These are phyloP conservation scores for Campoplex capitator DNA, from an alignment of 2,888 invertebrate genomes.

Conservation along the genomic window DNA sequence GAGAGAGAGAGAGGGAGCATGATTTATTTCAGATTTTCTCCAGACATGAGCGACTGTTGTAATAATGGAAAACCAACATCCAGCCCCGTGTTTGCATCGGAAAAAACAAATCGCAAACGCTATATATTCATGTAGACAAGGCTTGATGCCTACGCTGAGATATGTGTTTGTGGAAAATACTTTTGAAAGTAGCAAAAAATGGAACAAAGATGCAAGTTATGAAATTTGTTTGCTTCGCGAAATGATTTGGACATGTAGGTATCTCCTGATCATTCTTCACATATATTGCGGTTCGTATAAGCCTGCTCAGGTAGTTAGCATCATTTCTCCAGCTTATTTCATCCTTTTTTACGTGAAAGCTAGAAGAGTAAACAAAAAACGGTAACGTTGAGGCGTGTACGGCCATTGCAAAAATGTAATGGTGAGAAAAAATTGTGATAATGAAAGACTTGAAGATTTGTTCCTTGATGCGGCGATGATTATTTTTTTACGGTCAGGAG, in stretches of 20 bases:
- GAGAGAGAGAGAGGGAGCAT: neutral
- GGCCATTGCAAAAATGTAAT: neutral
- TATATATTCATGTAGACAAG: too few species aligned
- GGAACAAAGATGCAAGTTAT: neutral
- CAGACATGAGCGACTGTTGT: neutral
- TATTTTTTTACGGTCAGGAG: neutral
- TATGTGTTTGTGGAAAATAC: slow-evolving; percentile 6
- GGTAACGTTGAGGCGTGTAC: too few species aligned
- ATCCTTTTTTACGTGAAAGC: too few species aligned
- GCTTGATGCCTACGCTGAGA: neutral
- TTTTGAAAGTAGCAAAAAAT: slow-evolving; percentile 23
- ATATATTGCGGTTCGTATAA: too few species aligned
- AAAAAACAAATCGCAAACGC: too few species aligned
- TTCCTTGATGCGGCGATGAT: neutral
- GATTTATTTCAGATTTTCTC: slow-evolving; percentile 31
- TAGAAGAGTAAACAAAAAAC: too few species aligned
- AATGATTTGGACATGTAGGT: too few species aligned
- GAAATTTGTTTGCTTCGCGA: neutral
- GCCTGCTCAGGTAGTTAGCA: too few species aligned
- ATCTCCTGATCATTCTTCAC: too few species aligned
- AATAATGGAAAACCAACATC: too few species aligned
- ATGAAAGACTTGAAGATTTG: neutral
- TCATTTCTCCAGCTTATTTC: too few species aligned
- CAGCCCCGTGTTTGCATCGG: too few species aligned
- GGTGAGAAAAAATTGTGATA: neutral